Percentiles rank a stretch among this genome's conserved stretches.
phyloP scores from a whole-genome alignment of 2,888 invertebrate species.

The Calameuta idolon region DNA sequence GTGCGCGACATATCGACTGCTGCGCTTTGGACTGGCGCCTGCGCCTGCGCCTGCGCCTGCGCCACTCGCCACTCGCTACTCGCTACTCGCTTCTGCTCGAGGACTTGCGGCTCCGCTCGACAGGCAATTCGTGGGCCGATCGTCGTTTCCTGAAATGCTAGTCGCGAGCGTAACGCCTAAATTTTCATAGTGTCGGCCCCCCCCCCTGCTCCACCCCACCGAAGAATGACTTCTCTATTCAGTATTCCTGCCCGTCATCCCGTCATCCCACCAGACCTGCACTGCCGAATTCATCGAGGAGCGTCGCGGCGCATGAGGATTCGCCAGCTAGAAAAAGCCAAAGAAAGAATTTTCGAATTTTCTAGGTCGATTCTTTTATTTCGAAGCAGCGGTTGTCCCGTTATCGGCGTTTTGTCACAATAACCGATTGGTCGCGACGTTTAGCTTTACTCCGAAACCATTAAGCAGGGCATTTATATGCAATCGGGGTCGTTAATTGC shows the following conservation, averaged over 20 bases:
- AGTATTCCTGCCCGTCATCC: too few relatives aligned
- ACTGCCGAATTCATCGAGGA: too few relatives aligned
- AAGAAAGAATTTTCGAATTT: too few relatives aligned
- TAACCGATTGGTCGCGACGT: constrained; percentile 32
- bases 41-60: constrained; percentile 28
- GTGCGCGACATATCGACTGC: constrained; percentile 34
- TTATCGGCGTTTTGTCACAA: neutral
- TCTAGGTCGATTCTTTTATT: too few relatives aligned
- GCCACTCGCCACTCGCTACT: constrained; percentile 1
- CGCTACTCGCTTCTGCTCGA: neutral
- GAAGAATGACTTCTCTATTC: too few relatives aligned
- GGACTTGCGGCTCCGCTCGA: neutral
- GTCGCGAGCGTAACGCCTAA: too few relatives aligned
- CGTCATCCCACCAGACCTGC: too few relatives aligned
- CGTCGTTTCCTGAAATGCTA: neutral
- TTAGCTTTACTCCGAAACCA: constrained; percentile 53
- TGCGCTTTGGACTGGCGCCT: constrained; percentile 39
- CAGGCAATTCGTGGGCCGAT: neutral
- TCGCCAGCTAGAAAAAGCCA: too few relatives aligned
- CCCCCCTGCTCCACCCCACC: too few relatives aligned
- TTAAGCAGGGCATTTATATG: constrained; percentile 55
- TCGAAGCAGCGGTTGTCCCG: neutral
- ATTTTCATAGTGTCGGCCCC: too few relatives aligned
- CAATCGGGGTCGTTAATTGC: constrained; percentile 65
- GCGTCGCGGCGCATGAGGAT: too few relatives aligned